Evolutionary conservation across 2,113 vertebrate species (phyloP).

Genomic region (Dicentrarchus labrax): DNA sequence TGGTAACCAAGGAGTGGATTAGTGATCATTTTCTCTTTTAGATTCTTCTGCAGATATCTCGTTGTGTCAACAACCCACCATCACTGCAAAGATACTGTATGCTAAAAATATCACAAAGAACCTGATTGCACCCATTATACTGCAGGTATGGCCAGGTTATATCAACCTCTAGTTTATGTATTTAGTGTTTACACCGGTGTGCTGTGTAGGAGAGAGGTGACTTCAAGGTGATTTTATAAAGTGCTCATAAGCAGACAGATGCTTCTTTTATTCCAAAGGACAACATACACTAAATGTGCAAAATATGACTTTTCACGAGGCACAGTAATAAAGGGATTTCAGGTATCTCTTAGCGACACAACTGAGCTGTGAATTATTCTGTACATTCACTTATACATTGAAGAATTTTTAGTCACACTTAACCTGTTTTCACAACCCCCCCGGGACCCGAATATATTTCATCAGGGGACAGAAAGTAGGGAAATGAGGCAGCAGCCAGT

Average conservation of each 20-base stretch:
- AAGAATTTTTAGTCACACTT: slow-evolving; percentile 22
- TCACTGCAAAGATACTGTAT: neutral
- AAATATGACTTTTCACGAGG: slow-evolving; percentile 13
- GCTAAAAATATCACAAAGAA: neutral
- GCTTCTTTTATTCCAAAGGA: slow-evolving; percentile 46
- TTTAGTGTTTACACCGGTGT: slow-evolving; percentile 23
- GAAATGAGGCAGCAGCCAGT: neutral
- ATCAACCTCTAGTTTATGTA: neutral
- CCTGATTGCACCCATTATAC: neutral
- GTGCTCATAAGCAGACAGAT: slow-evolving; percentile 54
- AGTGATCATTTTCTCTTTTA: neutral
- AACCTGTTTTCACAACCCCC: slow-evolving; percentile 13
- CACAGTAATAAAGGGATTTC: slow-evolving; percentile 1
- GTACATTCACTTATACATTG: neutral
- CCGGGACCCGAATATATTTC: slow-evolving; percentile 21
- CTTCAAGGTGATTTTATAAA: slow-evolving; percentile 53
- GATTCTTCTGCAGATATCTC: neutral
- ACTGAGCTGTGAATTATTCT: neutral
- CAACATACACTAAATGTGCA: neutral
- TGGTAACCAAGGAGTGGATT: slow-evolving; percentile 27
- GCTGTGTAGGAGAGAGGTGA: slow-evolving; percentile 62
- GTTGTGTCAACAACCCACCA: neutral
- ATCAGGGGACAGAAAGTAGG: neutral
- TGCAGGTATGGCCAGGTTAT: neutral
- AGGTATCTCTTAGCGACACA: neutral